Percentiles rank a stretch among this genome's conserved stretches.
Conservation (phyloP, 2,113 vertebrate genomes). For the Entelurus aequoreus region DNA sequence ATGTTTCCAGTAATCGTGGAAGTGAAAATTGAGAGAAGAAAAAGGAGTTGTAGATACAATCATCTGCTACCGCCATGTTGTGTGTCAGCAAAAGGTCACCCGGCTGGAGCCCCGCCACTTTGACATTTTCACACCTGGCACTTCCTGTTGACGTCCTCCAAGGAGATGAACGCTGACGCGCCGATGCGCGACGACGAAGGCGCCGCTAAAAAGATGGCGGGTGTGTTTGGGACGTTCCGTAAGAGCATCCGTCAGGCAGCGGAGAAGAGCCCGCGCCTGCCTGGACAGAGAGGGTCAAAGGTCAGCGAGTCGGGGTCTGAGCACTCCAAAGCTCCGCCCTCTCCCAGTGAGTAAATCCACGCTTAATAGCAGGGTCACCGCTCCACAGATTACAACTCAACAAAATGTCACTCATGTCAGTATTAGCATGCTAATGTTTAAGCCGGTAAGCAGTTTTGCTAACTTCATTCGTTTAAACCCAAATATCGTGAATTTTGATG, state of each 20-base stretch:
- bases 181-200: conserved; percentile 11
- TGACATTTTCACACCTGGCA: too few relatives aligned
- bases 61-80: neutral
- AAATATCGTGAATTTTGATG: too few relatives aligned
- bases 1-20: neutral
- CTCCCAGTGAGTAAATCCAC: conserved; percentile 56
- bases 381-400: too few relatives aligned
- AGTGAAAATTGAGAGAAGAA: neutral
- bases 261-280: conserved; percentile 24
- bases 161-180: neutral
- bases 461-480: too few relatives aligned
- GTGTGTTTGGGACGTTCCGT: conserved; percentile 11
- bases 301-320: neutral
- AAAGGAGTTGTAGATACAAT: neutral
- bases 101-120: neutral
- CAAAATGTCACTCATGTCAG: too few relatives aligned
- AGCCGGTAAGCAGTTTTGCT: too few relatives aligned
- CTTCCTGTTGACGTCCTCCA: neutral
- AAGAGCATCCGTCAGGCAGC: conserved; percentile 16
- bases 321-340: conserved; percentile 2
- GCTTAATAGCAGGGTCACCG: too few relatives aligned
- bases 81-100: neutral
- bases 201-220: conserved; percentile 8
- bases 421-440: too few relatives aligned
- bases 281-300: conserved; percentile 27